Evolutionary conservation across 2,113 vertebrate genomes (phyloP).

Genomic region (Cottus gobio): DNA sequence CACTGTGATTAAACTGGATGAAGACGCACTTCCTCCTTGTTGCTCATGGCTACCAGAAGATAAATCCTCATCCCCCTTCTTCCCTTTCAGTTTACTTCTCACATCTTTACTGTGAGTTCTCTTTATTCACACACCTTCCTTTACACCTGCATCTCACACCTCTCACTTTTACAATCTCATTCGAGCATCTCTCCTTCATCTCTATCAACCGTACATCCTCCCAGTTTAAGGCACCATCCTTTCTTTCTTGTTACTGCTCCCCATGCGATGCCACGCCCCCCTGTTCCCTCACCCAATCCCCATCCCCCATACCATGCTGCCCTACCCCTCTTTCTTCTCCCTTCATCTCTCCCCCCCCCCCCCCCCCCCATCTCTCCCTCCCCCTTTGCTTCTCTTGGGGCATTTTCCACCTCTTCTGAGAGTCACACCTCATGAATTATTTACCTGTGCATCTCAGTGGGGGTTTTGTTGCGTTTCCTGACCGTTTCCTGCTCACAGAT

Average conservation of each 20-base stretch:
- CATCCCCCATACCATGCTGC: constrained; percentile 26
- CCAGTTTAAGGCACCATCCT: constrained; percentile 18
- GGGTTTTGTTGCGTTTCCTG: constrained; percentile 48
- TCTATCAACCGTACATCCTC: constrained; percentile 1
- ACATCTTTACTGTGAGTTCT: constrained; percentile 3
- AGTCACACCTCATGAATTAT: constrained; percentile 80
- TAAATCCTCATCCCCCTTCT: background rate
- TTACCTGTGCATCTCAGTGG: constrained; percentile 53
- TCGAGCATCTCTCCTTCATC: background rate
- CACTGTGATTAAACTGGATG: constrained; percentile 21
- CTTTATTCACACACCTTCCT: background rate
- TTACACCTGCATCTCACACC: constrained; percentile 39
- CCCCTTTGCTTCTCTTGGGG: constrained; percentile 52
- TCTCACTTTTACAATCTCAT: constrained; percentile 18
- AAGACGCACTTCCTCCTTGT: constrained; percentile 14
- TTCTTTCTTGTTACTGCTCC: constrained; percentile 18
- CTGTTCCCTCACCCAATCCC: constrained; percentile 10
- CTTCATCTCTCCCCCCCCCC: constrained; percentile 19
- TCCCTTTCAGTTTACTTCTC: background rate
- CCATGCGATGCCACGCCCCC: constrained; percentile 25
- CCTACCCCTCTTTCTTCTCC: background rate
- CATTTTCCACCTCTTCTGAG: constrained; percentile 67
- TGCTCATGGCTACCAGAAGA: constrained; percentile 35
- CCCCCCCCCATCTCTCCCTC: constrained; percentile 13
- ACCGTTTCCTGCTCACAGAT: constrained; percentile 46